A percentile compares a stretch with the other conserved stretches of the same genome.
Evolutionary conservation across 2,113 vertebrate genomes (phyloP).

Genomic region (Thamnophis sirtalis): DNA sequence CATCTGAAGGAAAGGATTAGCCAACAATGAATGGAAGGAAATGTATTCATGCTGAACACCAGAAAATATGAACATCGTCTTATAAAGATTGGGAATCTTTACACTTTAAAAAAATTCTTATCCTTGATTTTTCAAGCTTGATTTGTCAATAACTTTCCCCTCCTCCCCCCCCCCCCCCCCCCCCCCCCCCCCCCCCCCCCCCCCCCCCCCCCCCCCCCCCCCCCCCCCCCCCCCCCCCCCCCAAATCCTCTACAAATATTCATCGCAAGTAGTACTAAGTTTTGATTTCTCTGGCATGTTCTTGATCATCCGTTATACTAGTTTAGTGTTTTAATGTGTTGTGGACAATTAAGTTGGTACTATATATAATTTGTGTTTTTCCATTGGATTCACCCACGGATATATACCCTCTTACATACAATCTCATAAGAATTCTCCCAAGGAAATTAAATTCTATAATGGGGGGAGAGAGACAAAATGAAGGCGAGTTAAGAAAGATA

Average conservation of each 20-base stretch:
- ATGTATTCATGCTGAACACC: not conserved
- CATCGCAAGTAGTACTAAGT: not conserved
- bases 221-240: too few relatives aligned
- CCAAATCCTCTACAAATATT: not conserved
- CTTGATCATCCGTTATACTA: not conserved
- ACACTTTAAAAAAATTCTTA: not conserved
- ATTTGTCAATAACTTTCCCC: not conserved
- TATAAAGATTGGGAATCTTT: too few relatives aligned
- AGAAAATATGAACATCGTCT: not conserved
- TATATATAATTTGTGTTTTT: not conserved
- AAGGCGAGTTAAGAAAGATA: not conserved
- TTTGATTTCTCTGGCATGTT: not conserved
- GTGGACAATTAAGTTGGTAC: not conserved
- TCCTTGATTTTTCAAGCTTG: not conserved
- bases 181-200: accelerated
- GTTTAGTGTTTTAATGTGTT: not conserved
- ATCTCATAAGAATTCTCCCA: not conserved
- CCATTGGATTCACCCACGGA: not conserved
- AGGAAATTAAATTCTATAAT: not conserved
- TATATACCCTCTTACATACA: accelerated
- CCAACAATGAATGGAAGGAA: not conserved
- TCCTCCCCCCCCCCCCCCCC: accelerated
- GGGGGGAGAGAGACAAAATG: too few relatives aligned
- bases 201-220: too few relatives aligned
- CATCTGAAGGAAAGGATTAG: not conserved